Conservation (phyloP, 2,888 invertebrate species). For the Pollenia griseotomentosa region DNA sequence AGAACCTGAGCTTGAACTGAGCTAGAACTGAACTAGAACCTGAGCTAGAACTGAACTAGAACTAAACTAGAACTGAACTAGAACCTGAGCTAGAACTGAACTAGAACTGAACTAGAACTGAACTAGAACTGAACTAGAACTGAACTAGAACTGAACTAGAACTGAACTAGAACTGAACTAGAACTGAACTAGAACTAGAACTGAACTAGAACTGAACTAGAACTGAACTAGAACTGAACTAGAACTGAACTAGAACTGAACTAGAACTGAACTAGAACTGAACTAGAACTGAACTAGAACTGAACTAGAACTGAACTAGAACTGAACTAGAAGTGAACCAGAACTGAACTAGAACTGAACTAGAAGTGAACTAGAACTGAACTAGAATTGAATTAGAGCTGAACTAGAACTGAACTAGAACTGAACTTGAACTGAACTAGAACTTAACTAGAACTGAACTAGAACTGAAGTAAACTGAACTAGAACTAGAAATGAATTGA, state of each 20-base stretch:
- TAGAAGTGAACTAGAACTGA: neutral
- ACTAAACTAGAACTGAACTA: neutral
- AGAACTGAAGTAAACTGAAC: neutral
- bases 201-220: neutral
- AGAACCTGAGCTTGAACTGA: no score
- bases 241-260: neutral
- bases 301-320: neutral
- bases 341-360: neutral
- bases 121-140: neutral
- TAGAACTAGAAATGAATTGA: conserved; percentile 1
- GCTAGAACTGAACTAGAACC: neutral
- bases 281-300: neutral
- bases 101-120: neutral
- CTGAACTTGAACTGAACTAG: no score
- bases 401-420: neutral
- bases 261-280: neutral
- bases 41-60: neutral
- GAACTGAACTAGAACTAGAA: neutral
- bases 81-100: neutral
- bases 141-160: neutral
- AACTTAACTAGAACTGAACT: neutral
- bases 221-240: neutral
- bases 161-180: neutral
- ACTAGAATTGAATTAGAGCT: neutral
- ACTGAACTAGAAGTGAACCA: neutral